These are phyloP conservation scores for Mormyrus hasselquistii DNA, from an alignment of 2,797 vertebrate genomes.

Conservation along the genomic window DNA sequence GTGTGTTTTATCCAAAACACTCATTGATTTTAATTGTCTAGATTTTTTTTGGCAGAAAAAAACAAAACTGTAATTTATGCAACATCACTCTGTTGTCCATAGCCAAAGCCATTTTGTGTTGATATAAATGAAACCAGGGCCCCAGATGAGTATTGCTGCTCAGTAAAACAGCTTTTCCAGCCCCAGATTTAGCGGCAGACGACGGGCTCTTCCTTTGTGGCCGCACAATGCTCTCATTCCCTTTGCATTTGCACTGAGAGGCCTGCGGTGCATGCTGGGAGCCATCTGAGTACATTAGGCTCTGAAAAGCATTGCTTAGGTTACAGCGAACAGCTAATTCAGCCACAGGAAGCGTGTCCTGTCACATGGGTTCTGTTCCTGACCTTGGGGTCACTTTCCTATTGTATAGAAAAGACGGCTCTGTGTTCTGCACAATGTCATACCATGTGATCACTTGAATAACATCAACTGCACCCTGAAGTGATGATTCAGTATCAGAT, in stretches of 20 bases:
- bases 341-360: constrained; percentile 6
- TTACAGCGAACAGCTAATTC: constrained; percentile 28
- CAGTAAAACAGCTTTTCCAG: neutral
- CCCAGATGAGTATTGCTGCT: neutral
- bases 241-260: neutral
- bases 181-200: neutral
- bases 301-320: constrained; percentile 27
- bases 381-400: neutral
- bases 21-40: neutral
- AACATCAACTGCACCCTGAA: neutral
- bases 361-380: neutral
- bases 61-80: neutral
- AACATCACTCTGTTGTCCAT: neutral
- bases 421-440: neutral
- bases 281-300: neutral
- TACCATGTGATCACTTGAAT: neutral
- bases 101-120: neutral
- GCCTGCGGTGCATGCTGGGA: neutral
- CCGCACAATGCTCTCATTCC: neutral
- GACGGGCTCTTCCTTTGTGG: neutral
- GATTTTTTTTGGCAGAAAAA: neutral
- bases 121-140: neutral
- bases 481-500: neutral
- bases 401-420: neutral
- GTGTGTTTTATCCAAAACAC: constrained; percentile 7